phyloP scores from a whole-genome alignment of 2,888 invertebrate genomes.

The Aspidiotus destructor region DNA sequence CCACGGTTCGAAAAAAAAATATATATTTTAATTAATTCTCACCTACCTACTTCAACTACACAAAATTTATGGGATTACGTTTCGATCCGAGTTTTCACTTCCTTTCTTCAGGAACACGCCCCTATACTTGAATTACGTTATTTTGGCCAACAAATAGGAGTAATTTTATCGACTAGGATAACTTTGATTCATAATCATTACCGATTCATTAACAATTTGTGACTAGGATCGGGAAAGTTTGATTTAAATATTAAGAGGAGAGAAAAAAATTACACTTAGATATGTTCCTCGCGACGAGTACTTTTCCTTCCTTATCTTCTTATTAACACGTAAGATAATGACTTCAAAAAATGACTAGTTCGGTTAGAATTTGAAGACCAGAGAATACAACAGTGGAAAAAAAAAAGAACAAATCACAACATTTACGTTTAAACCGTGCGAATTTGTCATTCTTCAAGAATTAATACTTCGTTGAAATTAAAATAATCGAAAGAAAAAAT shows the following conservation, averaged over 20 bases:
- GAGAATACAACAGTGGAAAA: not conserved
- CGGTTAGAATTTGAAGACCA: conserved; percentile 25
- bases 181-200: not conserved
- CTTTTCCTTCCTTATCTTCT: not conserved
- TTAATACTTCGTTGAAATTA: not conserved
- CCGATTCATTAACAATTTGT: not conserved
- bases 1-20: too few relatives aligned
- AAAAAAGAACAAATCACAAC: not conserved
- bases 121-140: not conserved
- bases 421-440: not conserved
- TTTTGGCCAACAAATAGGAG: not conserved
- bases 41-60: too few relatives aligned
- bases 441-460: conserved; percentile 5
- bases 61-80: too few relatives aligned
- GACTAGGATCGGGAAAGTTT: conserved; percentile 5
- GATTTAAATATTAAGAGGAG: conserved; percentile 1
- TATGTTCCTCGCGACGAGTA: conserved; percentile 2
- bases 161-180: conserved; percentile 3
- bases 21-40: too few relatives aligned
- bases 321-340: not conserved
- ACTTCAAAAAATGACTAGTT: conserved; percentile 25
- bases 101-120: not conserved
- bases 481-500: not conserved
- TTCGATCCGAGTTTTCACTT: too few relatives aligned
- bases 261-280: not conserved